phyloP scores from a whole-genome alignment of 2,113 vertebrate species.

The Mus pahari region DNA sequence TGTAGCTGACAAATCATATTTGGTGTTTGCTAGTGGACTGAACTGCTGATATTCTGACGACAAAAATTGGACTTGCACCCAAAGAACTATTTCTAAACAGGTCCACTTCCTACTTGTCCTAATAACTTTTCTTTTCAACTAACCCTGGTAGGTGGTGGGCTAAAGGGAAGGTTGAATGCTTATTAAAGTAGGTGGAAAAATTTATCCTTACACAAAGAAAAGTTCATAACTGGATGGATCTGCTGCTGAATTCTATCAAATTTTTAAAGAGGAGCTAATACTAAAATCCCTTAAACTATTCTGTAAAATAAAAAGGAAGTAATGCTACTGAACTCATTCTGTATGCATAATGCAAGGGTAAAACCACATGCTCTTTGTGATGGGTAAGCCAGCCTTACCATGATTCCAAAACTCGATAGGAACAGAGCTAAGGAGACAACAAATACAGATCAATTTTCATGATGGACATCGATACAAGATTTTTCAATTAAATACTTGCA shows the following conservation, averaged over 20 bases:
- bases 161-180: too few species aligned
- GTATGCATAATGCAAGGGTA: too few species aligned
- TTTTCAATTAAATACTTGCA: not conserved
- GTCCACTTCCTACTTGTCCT: too few species aligned
- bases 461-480: not conserved
- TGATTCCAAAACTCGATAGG: not conserved
- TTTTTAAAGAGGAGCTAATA: not conserved
- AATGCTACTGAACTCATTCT: not conserved
- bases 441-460: not conserved
- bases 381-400: not conserved
- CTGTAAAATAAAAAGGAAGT: not conserved
- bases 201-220: not conserved
- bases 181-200: not conserved
- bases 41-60: too few species aligned
- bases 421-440: not conserved
- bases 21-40: too few species aligned
- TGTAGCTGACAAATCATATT: too few species aligned
- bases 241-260: not conserved
- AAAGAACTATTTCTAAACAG: too few species aligned
- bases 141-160: too few species aligned
- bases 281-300: not conserved
- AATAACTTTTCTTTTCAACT: too few species aligned
- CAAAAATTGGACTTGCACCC: too few species aligned
- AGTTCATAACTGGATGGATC: not conserved
- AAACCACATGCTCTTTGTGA: too few species aligned